Conservation (phyloP, 2,888 invertebrate species). For the Tiliacea citrago region DNA sequence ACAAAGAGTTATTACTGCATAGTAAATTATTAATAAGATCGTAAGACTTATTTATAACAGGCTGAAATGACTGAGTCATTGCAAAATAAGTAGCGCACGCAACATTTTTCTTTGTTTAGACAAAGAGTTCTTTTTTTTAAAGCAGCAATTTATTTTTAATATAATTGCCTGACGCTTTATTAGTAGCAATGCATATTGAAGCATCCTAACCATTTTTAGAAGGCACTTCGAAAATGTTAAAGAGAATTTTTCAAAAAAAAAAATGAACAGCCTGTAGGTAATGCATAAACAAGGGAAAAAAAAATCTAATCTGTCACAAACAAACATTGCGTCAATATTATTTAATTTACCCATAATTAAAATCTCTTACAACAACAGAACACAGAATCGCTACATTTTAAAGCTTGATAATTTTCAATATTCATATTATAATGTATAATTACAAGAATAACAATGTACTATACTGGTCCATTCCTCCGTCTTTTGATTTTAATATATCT, state of each 20-base stretch:
- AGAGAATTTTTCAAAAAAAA: background rate
- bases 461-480: conserved; percentile 49
- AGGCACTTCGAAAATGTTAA: conserved; percentile 47
- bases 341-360: conserved; percentile 18
- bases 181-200: conserved; percentile 11
- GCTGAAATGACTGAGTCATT: background rate
- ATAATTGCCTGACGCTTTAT: conserved; percentile 9
- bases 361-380: conserved; percentile 41
- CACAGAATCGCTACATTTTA: conserved; percentile 46
- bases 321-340: conserved; percentile 1
- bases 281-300: background rate
- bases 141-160: conserved; percentile 9
- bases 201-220: conserved; percentile 39
- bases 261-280: background rate
- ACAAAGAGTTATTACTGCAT: conserved; percentile 30
- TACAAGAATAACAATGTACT: conserved; percentile 49
- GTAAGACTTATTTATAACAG: conserved; percentile 2
- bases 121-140: background rate
- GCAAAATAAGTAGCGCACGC: conserved; percentile 1
- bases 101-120: background rate
- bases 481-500: conserved; percentile 31
- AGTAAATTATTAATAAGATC: conserved; percentile 23
- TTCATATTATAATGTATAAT: conserved; percentile 29
- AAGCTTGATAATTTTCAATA: conserved; percentile 32
- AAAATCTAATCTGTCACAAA: conserved; percentile 2